Evolutionary conservation across 2,888 invertebrate species (phyloP).

Genomic region (Chrysolina haemoptera): DNA sequence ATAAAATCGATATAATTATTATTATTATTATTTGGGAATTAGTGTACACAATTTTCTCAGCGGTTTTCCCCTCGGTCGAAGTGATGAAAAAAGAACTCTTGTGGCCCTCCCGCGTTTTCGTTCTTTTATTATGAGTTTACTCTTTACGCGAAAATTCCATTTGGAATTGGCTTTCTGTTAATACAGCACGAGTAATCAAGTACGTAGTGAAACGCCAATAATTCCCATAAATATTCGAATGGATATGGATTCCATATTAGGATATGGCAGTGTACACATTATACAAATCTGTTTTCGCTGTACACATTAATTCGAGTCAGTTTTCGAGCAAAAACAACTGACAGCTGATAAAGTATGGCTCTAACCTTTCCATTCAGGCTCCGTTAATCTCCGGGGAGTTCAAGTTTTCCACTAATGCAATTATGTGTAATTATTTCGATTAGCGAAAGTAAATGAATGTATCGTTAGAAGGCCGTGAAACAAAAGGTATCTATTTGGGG

Average conservation of each 20-base stretch:
- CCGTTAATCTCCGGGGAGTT: conserved; percentile 16
- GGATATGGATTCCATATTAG: not conserved
- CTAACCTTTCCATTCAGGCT: conserved; percentile 9
- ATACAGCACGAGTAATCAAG: not conserved
- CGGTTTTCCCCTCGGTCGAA: no score
- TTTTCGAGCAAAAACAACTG: conserved; percentile 34
- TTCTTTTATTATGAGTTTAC: no score
- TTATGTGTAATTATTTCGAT: conserved; percentile 16
- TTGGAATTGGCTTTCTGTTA: no score
- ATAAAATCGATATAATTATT: no score
- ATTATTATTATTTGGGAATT: no score
- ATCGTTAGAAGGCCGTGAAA: not conserved
- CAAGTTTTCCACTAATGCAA: conserved; percentile 13
- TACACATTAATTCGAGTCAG: conserved; percentile 22
- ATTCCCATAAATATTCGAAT: not conserved
- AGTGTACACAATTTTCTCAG: no score
- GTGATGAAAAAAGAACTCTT: no score
- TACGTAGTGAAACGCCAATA: not conserved
- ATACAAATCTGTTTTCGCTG: conserved; percentile 29
- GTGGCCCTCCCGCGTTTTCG: no score
- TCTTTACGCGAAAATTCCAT: no score
- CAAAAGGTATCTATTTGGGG: not conserved
- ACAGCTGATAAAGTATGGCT: conserved; percentile 36
- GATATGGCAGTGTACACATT: not conserved
- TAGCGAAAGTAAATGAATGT: conserved; percentile 6